A percentile compares a stretch with the other conserved stretches of the same genome.
These are phyloP conservation scores for Caenorhabditis becei DNA, from an alignment of 2,888 invertebrate genomes.

Conservation along the genomic window DNA sequence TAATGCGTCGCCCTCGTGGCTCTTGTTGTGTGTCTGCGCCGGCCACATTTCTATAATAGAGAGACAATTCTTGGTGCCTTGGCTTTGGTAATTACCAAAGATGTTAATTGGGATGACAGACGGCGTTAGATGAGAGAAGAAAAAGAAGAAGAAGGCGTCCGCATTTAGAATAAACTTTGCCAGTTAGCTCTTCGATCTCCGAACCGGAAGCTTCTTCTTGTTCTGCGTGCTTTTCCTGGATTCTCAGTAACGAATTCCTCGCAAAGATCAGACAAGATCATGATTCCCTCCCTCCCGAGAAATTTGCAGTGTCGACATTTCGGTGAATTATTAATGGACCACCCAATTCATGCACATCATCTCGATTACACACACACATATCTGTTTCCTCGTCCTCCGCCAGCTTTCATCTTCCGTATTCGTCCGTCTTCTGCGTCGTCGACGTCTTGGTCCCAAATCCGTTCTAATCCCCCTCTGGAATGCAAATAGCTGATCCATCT, in stretches of 20 bases:
- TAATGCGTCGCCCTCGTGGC: slow-evolving; percentile 12
- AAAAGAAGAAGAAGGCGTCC: neutral
- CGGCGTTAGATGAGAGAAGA: neutral
- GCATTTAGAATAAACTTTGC: slow-evolving; percentile 5
- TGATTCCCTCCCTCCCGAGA: neutral
- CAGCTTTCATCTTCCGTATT: neutral
- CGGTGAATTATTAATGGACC: slow-evolving; percentile 45
- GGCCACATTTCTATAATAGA: slow-evolving; percentile 7
- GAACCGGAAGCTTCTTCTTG: neutral
- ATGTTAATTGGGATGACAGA: slow-evolving; percentile 36
- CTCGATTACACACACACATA: slow-evolving; percentile 28
- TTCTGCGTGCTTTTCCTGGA: neutral
- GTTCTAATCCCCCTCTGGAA: slow-evolving; percentile 11
- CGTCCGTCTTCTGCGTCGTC: neutral
- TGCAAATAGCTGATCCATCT: slow-evolving; percentile 27
- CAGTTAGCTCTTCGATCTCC: slow-evolving; percentile 4
- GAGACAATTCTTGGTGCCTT: slow-evolving; percentile 14
- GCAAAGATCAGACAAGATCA: no score
- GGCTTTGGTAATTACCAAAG: slow-evolving; percentile 12
- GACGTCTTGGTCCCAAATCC: neutral
- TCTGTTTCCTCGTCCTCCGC: slow-evolving; percentile 36
- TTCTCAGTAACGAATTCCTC: slow-evolving; percentile 9
- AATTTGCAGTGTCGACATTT: slow-evolving; percentile 8
- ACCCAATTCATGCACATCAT: slow-evolving; percentile 37
- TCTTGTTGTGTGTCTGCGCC: slow-evolving; percentile 1